Evolutionary conservation across 2,888 invertebrate species (phyloP).

Genomic region (Spodoptera littoralis): DNA sequence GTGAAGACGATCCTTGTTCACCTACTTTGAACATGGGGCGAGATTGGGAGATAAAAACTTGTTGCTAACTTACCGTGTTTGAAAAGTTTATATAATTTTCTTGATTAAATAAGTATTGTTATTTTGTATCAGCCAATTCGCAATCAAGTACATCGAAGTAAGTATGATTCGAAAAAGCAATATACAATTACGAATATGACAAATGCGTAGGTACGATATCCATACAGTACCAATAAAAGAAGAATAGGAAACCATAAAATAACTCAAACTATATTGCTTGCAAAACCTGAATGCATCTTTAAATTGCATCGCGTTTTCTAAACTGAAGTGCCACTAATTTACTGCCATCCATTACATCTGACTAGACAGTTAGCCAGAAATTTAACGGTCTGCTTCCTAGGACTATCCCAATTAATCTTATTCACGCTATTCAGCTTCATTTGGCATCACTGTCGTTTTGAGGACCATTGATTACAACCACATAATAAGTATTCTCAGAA

Average conservation of each 20-base stretch:
- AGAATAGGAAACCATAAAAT: no score
- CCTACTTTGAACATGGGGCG: conserved; percentile 26
- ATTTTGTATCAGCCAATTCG: background rate
- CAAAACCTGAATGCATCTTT: conserved; percentile 1
- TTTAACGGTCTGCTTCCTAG: conserved; percentile 44
- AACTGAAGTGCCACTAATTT: conserved; percentile 25
- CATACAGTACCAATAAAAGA: no score
- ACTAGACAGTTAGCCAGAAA: conserved; percentile 35
- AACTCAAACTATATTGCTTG: no score
- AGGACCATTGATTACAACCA: conserved; percentile 26
- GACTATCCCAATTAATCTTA: conserved; percentile 57
- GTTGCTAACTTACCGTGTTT: conserved; percentile 4
- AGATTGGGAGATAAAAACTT: conserved; percentile 35
- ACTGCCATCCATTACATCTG: conserved; percentile 34
- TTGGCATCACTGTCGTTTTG: conserved; percentile 34
- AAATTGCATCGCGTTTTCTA: conserved; percentile 22
- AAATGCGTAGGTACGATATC: no score
- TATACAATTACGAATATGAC: no score
- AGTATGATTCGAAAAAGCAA: no score
- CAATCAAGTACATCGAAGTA: no score
- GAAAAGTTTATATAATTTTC: conserved; percentile 12
- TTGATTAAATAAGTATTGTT: background rate
- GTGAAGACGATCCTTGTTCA: conserved; percentile 30
- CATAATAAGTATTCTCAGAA: conserved; percentile 8
- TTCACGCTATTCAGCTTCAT: conserved; percentile 55